Evolutionary conservation across 2,888 invertebrate species (phyloP).

Genomic region (Tenthredo notha): DNA sequence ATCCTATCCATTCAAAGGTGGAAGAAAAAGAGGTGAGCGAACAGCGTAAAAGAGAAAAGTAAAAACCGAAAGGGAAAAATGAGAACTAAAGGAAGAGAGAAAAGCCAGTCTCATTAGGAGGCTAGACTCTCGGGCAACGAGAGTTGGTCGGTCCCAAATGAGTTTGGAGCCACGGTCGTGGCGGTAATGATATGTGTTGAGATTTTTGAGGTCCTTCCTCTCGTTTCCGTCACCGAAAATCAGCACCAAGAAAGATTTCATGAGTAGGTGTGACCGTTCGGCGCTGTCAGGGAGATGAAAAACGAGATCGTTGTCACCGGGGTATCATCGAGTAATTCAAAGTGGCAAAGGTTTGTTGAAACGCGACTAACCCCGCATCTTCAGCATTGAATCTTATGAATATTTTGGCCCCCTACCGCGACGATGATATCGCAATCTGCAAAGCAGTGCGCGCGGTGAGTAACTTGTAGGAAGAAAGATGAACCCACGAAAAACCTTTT

Average conservation of each 20-base stretch:
- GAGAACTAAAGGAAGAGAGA: conserved; percentile 63
- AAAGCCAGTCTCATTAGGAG: conserved; percentile 72
- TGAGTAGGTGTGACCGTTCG: not conserved
- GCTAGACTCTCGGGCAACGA: conserved; percentile 62
- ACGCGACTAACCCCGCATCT: not conserved
- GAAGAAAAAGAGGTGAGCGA: conserved; percentile 55
- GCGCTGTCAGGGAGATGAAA: conserved; percentile 24
- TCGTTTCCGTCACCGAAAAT: not conserved
- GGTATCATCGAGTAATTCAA: not conserved
- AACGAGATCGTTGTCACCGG: conserved; percentile 1
- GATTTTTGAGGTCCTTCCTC: conserved; percentile 11
- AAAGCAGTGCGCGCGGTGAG: not conserved
- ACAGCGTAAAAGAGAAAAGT: conserved; percentile 5
- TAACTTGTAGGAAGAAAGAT: not conserved
- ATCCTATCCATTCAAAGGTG: conserved; percentile 66
- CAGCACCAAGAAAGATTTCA: not conserved
- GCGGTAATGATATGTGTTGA: conserved; percentile 44
- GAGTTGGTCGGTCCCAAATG: conserved; percentile 38
- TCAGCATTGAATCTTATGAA: not conserved
- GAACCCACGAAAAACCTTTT: conserved; percentile 21
- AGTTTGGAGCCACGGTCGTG: conserved; percentile 32
- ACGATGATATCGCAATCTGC: not conserved
- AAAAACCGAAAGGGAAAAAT: conserved; percentile 38
- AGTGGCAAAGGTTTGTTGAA: conserved; percentile 21
- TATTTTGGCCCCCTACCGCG: not conserved